Evolutionary conservation across 2,888 invertebrate genomes (phyloP).

Genomic region (Drosophila cracens): DNA sequence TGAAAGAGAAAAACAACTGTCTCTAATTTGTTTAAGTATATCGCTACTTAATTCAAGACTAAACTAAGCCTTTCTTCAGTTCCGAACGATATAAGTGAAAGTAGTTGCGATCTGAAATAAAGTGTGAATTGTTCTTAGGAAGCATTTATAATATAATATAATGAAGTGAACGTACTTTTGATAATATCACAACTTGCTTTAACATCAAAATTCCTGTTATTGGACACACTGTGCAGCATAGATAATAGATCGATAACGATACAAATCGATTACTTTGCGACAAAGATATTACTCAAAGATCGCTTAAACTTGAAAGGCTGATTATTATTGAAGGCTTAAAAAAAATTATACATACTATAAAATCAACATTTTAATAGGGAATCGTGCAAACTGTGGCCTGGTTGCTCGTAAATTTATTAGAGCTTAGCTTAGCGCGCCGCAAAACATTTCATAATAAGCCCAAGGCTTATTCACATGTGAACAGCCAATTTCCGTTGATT

Average conservation of each 20-base stretch:
- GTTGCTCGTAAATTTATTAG: constrained; percentile 71
- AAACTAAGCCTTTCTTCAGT: not conserved
- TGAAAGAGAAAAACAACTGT: not conserved
- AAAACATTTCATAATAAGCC: constrained; percentile 38
- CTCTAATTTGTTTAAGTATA: not conserved
- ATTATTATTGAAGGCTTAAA: constrained; percentile 15
- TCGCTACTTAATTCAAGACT: not conserved
- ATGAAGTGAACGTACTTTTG: not conserved
- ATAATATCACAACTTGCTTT: not conserved
- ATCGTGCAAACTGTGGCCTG: constrained; percentile 47
- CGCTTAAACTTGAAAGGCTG: not conserved
- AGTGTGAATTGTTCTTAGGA: not conserved
- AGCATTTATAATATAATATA: not conserved
- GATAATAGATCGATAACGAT: not conserved
- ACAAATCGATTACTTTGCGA: not conserved
- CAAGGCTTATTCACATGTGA: constrained; percentile 64
- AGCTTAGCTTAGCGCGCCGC: constrained; percentile 48
- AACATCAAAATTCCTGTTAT: not conserved
- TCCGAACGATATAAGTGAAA: not conserved
- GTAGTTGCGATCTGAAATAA: not conserved
- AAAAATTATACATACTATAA: constrained; percentile 22
- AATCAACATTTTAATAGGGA: constrained; percentile 64
- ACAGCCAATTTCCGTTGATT: constrained; percentile 73
- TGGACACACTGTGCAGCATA: not conserved
- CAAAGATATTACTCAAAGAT: not conserved